phyloP scores from a whole-genome alignment of 2,797 vertebrate species.

The Salarias fasciatus region DNA sequence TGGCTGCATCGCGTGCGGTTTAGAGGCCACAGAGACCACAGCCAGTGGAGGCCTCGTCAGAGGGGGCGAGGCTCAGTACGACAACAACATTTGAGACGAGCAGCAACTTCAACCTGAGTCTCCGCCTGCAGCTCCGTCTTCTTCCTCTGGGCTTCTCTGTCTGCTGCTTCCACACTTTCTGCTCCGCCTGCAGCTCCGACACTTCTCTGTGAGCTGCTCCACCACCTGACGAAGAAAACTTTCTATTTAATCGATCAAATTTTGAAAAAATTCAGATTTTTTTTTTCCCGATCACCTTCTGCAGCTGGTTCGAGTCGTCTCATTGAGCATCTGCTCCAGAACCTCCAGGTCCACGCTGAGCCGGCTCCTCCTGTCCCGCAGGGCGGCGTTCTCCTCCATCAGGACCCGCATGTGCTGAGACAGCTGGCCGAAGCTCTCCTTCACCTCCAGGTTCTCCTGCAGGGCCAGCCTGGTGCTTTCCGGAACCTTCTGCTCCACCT shows the following conservation, averaged over 20 bases:
- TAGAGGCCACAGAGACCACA: conserved; percentile 11
- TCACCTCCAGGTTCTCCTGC: conserved; percentile 80
- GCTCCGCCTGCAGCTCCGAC: conserved; percentile 71
- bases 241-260: too few relatives aligned
- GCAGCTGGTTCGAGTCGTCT: conserved; percentile 72
- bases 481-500: conserved; percentile 78
- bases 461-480: conserved; percentile 77
- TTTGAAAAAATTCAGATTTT: too few relatives aligned
- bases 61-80: conserved; percentile 76
- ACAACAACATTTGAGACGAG: too few relatives aligned
- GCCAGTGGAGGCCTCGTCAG: too few relatives aligned
- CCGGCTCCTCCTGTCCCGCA: conserved; percentile 52
- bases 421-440: conserved; percentile 66
- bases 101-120: conserved; percentile 78
- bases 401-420: conserved; percentile 71
- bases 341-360: conserved; percentile 65
- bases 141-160: conserved; percentile 53
- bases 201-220: conserved; percentile 74
- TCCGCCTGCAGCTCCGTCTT: conserved; percentile 49
- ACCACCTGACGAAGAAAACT: conserved; percentile 60
- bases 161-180: conserved; percentile 34
- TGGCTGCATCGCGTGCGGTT: too few relatives aligned
- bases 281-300: too few relatives aligned
- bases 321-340: conserved; percentile 75
- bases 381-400: conserved; percentile 78